Conservation (phyloP, 2,113 vertebrate species). For the Corvus hawaiiensis region DNA sequence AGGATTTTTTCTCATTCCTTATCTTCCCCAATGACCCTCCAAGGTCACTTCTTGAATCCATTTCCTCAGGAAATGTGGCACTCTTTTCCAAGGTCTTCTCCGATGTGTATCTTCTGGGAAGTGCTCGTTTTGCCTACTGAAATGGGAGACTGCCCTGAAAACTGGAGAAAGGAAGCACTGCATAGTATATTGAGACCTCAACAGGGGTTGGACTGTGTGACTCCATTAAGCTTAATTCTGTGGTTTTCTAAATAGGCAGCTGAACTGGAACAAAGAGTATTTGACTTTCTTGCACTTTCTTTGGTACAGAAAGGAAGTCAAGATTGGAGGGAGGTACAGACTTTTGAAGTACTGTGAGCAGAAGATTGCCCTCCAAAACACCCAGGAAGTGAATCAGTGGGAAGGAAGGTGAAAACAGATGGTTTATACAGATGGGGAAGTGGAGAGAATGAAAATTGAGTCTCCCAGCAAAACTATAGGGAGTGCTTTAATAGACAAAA, state of each 20-base stretch:
- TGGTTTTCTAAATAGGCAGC: background rate
- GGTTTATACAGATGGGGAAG: background rate
- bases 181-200: fast-evolving
- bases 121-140: background rate
- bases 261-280: background rate
- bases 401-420: background rate
- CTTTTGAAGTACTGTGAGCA: background rate
- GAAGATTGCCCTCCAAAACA: background rate
- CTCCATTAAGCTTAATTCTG: background rate
- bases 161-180: background rate
- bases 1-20: background rate
- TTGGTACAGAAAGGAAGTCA: background rate
- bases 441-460: background rate
- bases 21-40: background rate
- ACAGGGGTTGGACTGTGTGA: background rate
- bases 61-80: background rate
- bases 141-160: background rate
- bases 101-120: background rate
- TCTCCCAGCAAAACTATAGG: background rate
- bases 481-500: background rate
- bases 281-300: background rate
- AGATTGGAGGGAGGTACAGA: background rate
- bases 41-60: background rate
- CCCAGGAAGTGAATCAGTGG: background rate
- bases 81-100: background rate